Conservation (phyloP, 2,113 vertebrate species). For the Probosciger aterrimus region DNA sequence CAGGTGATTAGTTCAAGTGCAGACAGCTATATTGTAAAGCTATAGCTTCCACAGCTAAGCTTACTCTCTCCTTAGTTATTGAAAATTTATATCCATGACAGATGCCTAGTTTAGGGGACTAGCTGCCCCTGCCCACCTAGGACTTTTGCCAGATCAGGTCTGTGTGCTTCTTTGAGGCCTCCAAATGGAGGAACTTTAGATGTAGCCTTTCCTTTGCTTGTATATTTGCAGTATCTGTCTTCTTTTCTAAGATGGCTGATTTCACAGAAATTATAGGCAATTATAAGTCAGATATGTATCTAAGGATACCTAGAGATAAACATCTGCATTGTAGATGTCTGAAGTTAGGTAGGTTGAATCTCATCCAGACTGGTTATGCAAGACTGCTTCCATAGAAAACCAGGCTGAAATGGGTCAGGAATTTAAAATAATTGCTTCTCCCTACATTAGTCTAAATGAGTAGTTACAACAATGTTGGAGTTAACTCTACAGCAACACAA, state of each 20-base stretch:
- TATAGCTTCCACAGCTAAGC: neutral
- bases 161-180: neutral
- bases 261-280: neutral
- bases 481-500: neutral
- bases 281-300: neutral
- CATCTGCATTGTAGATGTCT: neutral
- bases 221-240: neutral
- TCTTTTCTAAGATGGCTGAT: neutral
- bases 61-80: neutral
- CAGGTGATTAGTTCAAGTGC: neutral
- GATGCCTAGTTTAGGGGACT: neutral
- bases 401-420: neutral
- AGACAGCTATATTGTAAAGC: neutral
- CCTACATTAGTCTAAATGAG: neutral
- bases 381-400: neutral
- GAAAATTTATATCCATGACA: neutral
- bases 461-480: neutral
- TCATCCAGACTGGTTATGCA: neutral
- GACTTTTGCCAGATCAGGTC: neutral
- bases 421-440: conserved; percentile 8
- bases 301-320: neutral
- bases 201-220: neutral
- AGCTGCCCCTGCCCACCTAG: neutral
- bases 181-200: neutral
- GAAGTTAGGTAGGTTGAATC: neutral